A percentile compares a stretch with the other conserved stretches of the same genome.
These are phyloP conservation scores for Parazoanthus darwini DNA, from an alignment of 92 coral and sea anemone species.

Conservation along the genomic window DNA sequence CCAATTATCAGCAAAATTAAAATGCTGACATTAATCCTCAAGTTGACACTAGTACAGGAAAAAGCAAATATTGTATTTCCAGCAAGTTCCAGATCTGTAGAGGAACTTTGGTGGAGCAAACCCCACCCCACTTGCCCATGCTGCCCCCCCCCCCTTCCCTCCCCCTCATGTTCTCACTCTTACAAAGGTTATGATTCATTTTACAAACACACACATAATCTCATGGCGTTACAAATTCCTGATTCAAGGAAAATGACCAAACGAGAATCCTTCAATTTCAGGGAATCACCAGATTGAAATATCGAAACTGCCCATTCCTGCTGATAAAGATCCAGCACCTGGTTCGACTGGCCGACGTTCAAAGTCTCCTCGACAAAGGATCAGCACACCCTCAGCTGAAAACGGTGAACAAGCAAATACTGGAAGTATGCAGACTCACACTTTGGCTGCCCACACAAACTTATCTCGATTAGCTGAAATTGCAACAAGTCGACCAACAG, in stretches of 20 bases:
- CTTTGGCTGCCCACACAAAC: slow-evolving; percentile 62
- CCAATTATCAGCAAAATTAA: too few species aligned
- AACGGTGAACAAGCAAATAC: slow-evolving; percentile 21
- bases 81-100: too few species aligned
- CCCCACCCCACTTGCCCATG: too few species aligned
- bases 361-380: slow-evolving; percentile 20
- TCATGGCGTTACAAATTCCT: neutral
- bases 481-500: slow-evolving; percentile 75
- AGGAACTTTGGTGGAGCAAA: too few species aligned
- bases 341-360: slow-evolving; percentile 19
- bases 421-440: slow-evolving; percentile 42
- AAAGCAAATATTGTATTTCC: too few species aligned
- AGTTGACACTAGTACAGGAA: too few species aligned
- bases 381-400: neutral
- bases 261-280: neutral
- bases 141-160: too few species aligned
- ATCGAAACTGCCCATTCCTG: slow-evolving; percentile 7
- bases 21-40: too few species aligned
- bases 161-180: too few species aligned
- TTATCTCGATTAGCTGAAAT: slow-evolving; percentile 82
- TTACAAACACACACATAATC: neutral
- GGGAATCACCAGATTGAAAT: slow-evolving; percentile 35
- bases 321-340: neutral
- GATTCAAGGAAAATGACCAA: too few species aligned
- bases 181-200: too few species aligned